phyloP scores from a whole-genome alignment of 2,113 vertebrate genomes.

The Rhinoderma darwinii region DNA sequence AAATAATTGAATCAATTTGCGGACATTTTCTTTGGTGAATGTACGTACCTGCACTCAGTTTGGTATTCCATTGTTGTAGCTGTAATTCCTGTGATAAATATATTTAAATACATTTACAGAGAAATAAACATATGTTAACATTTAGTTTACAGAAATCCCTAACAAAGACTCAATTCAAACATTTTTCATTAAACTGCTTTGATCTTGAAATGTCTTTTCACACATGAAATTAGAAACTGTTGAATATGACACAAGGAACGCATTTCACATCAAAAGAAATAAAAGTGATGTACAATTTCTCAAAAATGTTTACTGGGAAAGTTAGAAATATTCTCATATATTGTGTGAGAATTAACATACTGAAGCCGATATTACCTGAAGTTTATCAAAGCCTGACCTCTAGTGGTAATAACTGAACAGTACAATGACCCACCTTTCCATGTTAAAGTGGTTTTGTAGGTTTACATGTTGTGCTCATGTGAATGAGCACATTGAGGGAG shows the following conservation, averaged over 20 bases:
- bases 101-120: background rate
- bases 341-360: background rate
- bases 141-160: background rate
- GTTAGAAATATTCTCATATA: background rate
- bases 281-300: background rate
- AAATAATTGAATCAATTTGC: no score
- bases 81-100: background rate
- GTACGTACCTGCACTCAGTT: background rate
- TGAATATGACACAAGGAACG: constrained; percentile 37
- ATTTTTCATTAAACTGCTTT: constrained; percentile 27
- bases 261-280: constrained; percentile 8
- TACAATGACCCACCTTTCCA: background rate
- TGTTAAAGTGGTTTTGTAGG: background rate
- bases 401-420: constrained; percentile 16
- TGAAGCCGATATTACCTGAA: background rate
- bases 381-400: background rate
- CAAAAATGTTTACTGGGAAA: background rate
- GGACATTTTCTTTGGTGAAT: no score
- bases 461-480: background rate
- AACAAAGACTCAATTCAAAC: constrained; percentile 29
- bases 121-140: background rate
- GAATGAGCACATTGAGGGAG: no score
- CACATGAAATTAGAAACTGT: constrained; percentile 32
- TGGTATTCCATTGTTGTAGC: background rate
- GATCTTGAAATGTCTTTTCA: constrained; percentile 37